A percentile compares a stretch with the other conserved stretches of the same genome.
Conservation (phyloP, 2,113 vertebrate genomes). For the Ariopsis seemanni region DNA sequence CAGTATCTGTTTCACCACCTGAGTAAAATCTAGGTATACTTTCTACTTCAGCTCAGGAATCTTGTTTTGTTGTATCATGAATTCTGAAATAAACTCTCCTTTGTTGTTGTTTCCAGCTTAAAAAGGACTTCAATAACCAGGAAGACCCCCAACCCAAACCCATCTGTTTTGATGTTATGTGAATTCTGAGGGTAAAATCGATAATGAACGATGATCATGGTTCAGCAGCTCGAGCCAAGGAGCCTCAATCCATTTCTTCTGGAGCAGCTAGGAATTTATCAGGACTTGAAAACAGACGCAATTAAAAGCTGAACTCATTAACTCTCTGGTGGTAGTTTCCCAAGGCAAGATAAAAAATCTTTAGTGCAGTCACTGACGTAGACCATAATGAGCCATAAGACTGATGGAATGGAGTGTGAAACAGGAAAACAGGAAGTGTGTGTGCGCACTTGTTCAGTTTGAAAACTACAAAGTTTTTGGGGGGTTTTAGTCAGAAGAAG, state of each 20-base stretch:
- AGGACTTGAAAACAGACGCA: conserved; percentile 7
- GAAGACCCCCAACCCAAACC: background rate
- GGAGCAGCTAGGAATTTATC: conserved; percentile 19
- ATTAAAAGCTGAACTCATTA: conserved; percentile 36
- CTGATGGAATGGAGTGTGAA: background rate
- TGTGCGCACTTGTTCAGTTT: background rate
- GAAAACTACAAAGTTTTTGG: background rate
- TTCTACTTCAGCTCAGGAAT: background rate
- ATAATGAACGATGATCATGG: conserved; percentile 26
- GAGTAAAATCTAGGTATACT: background rate
- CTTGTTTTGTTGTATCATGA: background rate
- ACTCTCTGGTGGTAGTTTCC: conserved; percentile 21
- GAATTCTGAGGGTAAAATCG: conserved; percentile 24
- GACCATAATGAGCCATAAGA: conserved; percentile 21
- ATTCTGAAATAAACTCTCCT: background rate
- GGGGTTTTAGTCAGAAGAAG: too few relatives aligned
- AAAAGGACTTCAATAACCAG: background rate
- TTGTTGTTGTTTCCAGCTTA: background rate
- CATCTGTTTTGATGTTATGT: background rate
- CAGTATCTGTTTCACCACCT: background rate
- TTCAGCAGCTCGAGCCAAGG: background rate
- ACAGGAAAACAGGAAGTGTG: background rate
- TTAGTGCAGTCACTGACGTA: background rate
- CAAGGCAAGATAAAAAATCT: conserved; percentile 32
- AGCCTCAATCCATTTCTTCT: conserved; percentile 19